Evolutionary conservation across 2,888 invertebrate genomes (phyloP).

Genomic region (Scotopteryx bipunctaria): DNA sequence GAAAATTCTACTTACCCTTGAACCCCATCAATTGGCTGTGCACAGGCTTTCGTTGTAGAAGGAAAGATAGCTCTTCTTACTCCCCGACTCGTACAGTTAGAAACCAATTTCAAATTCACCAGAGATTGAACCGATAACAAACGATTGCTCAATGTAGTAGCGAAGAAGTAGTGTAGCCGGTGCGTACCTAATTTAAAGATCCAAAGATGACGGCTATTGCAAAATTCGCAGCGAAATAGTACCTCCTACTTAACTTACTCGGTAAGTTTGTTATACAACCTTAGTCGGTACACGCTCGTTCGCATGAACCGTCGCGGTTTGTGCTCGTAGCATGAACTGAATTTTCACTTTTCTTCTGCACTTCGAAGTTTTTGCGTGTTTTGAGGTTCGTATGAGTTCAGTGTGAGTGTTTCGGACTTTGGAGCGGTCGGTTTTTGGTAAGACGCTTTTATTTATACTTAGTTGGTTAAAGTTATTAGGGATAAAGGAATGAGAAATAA

Average conservation of each 20-base stretch:
- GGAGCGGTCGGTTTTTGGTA: slow-evolving; percentile 16
- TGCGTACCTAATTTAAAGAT: slow-evolving; percentile 16
- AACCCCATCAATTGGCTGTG: no score
- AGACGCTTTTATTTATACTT: slow-evolving; percentile 4
- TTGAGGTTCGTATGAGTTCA: slow-evolving; percentile 11
- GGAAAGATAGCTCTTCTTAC: no score
- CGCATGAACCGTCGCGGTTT: slow-evolving; percentile 50
- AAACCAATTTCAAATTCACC: no score
- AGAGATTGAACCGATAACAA: no score
- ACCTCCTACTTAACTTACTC: slow-evolving; percentile 43
- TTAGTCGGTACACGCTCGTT: slow-evolving; percentile 51
- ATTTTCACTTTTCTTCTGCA: slow-evolving; percentile 48
- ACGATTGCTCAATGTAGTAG: no score
- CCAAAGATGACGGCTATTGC: slow-evolving; percentile 11
- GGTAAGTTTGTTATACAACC: slow-evolving; percentile 52
- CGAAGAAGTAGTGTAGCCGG: slow-evolving; percentile 8
- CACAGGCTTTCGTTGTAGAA: no score
- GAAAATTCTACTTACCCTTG: no score
- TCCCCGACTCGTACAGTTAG: no score
- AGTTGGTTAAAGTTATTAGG: not conserved
- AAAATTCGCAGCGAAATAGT: slow-evolving; percentile 25
- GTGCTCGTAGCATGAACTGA: slow-evolving; percentile 38
- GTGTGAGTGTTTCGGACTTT: slow-evolving; percentile 15
- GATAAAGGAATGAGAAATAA: no score
- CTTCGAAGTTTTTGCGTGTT: slow-evolving; percentile 18